A percentile compares a stretch with the other conserved stretches of the same genome.
Conservation (phyloP, 2,888 invertebrate genomes). For the Xanthia togata region DNA sequence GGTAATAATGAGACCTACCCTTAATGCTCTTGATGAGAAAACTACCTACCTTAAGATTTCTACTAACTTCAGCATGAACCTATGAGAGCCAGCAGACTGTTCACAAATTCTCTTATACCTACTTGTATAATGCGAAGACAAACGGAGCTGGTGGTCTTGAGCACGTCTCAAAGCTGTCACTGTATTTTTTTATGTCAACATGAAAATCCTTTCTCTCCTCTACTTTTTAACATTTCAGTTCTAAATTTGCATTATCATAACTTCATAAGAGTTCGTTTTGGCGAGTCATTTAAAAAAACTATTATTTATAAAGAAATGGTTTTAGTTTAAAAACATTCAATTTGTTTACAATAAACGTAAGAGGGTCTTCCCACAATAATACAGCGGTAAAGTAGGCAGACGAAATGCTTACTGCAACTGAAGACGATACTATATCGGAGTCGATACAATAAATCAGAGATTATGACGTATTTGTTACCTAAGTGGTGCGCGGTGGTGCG, state of each 20-base stretch:
- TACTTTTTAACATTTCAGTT: too few relatives aligned
- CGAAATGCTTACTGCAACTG: constrained; percentile 35
- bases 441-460: constrained; percentile 42
- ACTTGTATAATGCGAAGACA: too few relatives aligned
- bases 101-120: too few relatives aligned
- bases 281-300: too few relatives aligned
- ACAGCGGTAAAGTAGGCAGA: constrained; percentile 20
- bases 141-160: too few relatives aligned
- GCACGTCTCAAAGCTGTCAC: too few relatives aligned
- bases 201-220: too few relatives aligned
- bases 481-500: constrained; percentile 8
- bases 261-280: too few relatives aligned
- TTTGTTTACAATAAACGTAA: constrained; percentile 29
- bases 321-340: not conserved
- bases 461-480: constrained; percentile 48
- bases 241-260: too few relatives aligned
- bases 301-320: too few relatives aligned
- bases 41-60: not conserved
- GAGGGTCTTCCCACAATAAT: constrained; percentile 13
- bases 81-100: not conserved
- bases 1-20: constrained; percentile 24
- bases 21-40: not conserved
- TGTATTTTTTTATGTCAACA: too few relatives aligned
- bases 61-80: not conserved
- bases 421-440: constrained; percentile 31